Percentiles rank a stretch among this genome's conserved stretches.
These are phyloP conservation scores for Pachydiplax longipennis DNA, from an alignment of 2,888 invertebrate genomes.

Conservation along the genomic window DNA sequence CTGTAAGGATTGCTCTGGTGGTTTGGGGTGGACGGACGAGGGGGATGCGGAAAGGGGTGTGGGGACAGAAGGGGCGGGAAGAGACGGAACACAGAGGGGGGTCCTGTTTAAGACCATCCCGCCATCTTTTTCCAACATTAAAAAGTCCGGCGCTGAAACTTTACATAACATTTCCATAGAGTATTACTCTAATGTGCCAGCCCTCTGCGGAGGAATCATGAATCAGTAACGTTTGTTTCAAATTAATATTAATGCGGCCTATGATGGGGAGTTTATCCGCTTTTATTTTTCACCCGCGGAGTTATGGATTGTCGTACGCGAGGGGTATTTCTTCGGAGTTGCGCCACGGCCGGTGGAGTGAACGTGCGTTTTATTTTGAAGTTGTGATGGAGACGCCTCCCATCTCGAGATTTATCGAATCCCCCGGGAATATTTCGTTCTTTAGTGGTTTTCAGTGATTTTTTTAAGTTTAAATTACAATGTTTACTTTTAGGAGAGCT, in stretches of 20 bases:
- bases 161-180: conserved; percentile 41
- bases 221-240: conserved; percentile 7
- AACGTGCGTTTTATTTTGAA: too few relatives aligned
- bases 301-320: background rate
- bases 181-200: conserved; percentile 31
- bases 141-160: conserved; percentile 28
- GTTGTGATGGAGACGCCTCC: too few relatives aligned
- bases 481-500: too few relatives aligned
- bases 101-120: conserved; percentile 8
- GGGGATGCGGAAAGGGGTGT: background rate
- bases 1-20: background rate
- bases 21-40: background rate
- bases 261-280: background rate
- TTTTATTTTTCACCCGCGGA: conserved; percentile 2
- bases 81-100: conserved; percentile 11
- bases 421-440: too few relatives aligned
- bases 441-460: too few relatives aligned
- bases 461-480: too few relatives aligned
- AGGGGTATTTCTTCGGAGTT: background rate
- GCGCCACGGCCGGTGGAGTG: too few relatives aligned
- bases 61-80: background rate
- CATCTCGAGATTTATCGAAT: too few relatives aligned
- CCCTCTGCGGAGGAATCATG: background rate
- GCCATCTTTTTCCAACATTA: background rate
- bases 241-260: conserved; percentile 5